Evolutionary conservation across 2,113 vertebrate species (phyloP).

Genomic region (Chrysochloris asiatica): DNA sequence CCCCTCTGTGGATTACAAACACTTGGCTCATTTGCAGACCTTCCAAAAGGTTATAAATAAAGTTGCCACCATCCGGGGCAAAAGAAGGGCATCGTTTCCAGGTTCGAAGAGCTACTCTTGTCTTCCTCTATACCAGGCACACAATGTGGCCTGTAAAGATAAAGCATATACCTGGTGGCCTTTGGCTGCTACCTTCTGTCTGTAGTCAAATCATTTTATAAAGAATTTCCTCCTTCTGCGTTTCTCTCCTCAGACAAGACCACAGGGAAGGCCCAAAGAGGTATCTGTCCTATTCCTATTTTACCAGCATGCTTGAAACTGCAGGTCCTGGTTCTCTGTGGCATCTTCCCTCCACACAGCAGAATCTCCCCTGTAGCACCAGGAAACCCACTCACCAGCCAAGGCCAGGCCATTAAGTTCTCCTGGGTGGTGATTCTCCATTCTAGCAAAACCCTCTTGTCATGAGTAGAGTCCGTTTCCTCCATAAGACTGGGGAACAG

Average conservation of each 20-base stretch:
- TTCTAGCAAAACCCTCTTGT: neutral
- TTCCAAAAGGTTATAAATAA: slow-evolving; percentile 60
- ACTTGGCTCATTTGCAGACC: neutral
- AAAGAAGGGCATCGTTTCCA: neutral
- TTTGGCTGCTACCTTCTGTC: neutral
- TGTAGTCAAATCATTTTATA: neutral
- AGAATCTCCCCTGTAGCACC: neutral
- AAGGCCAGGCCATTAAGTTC: neutral
- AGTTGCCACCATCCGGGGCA: neutral
- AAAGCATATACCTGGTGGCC: neutral
- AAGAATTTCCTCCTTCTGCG: neutral
- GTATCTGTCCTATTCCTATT: neutral
- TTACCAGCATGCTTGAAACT: neutral
- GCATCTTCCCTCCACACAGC: neutral
- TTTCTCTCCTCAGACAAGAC: neutral
- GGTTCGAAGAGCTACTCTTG: neutral
- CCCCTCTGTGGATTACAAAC: neutral
- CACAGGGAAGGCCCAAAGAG: neutral
- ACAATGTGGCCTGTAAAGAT: neutral
- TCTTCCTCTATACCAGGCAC: neutral
- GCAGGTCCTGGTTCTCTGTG: rapidly evolving
- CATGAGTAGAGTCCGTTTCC: neutral
- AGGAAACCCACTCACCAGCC: too few relatives aligned
- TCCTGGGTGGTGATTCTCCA: neutral
- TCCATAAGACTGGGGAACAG: neutral